Base-by-base conservation (phyloP, 1,140 invertebrate genomes). In the Drosophila mayri region DNA sequence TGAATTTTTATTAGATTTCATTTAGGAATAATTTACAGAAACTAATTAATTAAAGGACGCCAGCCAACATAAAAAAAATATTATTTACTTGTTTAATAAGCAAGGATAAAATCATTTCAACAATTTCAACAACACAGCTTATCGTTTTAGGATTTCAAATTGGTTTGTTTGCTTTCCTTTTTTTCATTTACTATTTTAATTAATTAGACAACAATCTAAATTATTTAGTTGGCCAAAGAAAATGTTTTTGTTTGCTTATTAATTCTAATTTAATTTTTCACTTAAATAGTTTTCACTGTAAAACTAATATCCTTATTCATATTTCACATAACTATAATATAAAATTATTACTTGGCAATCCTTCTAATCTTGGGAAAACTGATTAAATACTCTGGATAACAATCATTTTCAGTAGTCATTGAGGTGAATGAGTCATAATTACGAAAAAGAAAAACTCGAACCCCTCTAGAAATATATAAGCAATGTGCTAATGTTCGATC, bases 361-460 rank as follows among this genome's bases (percentile, higher is more conserved):
- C n/a, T 9, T 12, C 14, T 57, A 43, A 65, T 60, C 62, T 44
- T 10, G n/a, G 18, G 9, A 5, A 18, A 35, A 10, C 60, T 57
- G 50, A 30, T 40, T 12, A 63, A 63, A 60, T 32, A 46, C 30
- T 35, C 1, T 32, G 4, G 3, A 64, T 61, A 12, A 35, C n/a
- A 46, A 61, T 44, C 9, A 32, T 25, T 28, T 62, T 28, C 18
- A 44, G 25, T 18, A 40, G 37, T 47, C 59, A 41, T 40, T 32
- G 16, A 32, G 22, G 43, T 28, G 6, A 49, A 61, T 66, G 60
- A 64, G 65, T 68, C 65, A 67, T 20, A 11, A 47, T 16, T 14
- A 8, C 20, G 4, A 14, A 46, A 66, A 38, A 22, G 18, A 11
- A 67, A 18, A 67, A 18, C 18, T 25, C 18, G 3, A 28, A 55